Conservation (phyloP, 2,797 vertebrate genomes). For the Epinephelus coioides region DNA sequence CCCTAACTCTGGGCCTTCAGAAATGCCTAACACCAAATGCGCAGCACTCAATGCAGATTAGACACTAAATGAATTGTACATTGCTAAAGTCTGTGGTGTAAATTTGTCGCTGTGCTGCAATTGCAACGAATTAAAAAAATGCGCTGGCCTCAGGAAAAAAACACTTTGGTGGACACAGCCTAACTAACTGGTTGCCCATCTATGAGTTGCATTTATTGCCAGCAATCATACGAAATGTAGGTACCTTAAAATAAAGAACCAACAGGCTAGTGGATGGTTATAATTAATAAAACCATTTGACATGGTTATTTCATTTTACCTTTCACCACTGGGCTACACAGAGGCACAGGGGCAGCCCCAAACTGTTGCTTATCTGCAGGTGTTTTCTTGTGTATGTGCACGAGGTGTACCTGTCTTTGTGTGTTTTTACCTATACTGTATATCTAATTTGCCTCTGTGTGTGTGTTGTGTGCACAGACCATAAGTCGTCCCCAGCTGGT, state of each 20-base stretch:
- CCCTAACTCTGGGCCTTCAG: too few species aligned
- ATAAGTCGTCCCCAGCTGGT: slow-evolving; percentile 79
- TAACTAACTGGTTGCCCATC: too few species aligned
- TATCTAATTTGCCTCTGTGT: slow-evolving; percentile 44
- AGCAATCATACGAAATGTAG: too few species aligned
- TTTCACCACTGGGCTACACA: neutral
- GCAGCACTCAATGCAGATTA: too few species aligned
- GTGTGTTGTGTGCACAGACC: slow-evolving; percentile 53
- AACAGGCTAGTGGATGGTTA: neutral
- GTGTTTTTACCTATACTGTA: slow-evolving; percentile 21
- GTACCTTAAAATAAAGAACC: neutral
- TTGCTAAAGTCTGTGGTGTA: too few species aligned
- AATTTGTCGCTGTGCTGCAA: too few species aligned
- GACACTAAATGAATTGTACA: too few species aligned
- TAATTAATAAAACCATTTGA: neutral
- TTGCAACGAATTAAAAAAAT: too few species aligned
- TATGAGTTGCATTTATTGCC: too few species aligned
- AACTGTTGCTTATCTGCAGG: slow-evolving; percentile 23
- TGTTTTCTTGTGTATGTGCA: slow-evolving; percentile 23
- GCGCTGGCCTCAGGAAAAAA: too few species aligned
- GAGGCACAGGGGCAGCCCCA: neutral
- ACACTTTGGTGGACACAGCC: too few species aligned
- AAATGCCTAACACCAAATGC: too few species aligned
- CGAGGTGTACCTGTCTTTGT: slow-evolving; percentile 7
- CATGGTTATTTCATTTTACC: neutral